Evolutionary conservation across 1,140 invertebrate species (phyloP).

Genomic region (Aphidius gifuensis): DNA sequence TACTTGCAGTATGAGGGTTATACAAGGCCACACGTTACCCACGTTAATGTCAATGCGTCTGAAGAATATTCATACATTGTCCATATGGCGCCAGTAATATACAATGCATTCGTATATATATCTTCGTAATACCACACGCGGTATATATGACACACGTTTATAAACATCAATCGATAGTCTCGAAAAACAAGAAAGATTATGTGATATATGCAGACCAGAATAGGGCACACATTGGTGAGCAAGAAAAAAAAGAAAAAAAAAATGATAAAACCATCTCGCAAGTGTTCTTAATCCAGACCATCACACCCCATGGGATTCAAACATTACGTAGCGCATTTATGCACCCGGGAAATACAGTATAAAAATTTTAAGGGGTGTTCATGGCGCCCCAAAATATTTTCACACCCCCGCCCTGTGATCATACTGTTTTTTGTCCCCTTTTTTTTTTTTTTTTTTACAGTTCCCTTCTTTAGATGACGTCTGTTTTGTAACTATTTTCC

Average conservation of each 20-base stretch:
- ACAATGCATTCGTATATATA: no score
- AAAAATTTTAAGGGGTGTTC: not conserved
- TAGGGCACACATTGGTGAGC: not conserved
- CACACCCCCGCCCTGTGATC: conserved; percentile 25
- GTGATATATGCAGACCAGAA: not conserved
- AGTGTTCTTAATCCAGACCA: no score
- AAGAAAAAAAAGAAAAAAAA: not conserved
- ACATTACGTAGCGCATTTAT: not conserved
- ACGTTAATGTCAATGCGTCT: no score
- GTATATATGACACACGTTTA: no score
- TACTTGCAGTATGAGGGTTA: no score
- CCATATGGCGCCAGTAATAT: no score
- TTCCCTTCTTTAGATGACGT: conserved; percentile 15
- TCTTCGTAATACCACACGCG: no score
- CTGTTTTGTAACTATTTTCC: conserved; percentile 36
- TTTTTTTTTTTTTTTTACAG: conserved; percentile 4
- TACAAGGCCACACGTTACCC: no score
- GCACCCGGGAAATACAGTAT: no score
- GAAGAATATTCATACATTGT: no score
- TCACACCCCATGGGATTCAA: conserved; percentile 16
- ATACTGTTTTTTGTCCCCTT: conserved; percentile 18
- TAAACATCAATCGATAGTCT: no score
- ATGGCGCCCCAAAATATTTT: conserved; percentile 30
- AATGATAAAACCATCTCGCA: no score
- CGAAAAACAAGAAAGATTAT: not conserved